Evolutionary conservation across 2,888 invertebrate species (phyloP).

Genomic region (Tetheella fluctuosa): DNA sequence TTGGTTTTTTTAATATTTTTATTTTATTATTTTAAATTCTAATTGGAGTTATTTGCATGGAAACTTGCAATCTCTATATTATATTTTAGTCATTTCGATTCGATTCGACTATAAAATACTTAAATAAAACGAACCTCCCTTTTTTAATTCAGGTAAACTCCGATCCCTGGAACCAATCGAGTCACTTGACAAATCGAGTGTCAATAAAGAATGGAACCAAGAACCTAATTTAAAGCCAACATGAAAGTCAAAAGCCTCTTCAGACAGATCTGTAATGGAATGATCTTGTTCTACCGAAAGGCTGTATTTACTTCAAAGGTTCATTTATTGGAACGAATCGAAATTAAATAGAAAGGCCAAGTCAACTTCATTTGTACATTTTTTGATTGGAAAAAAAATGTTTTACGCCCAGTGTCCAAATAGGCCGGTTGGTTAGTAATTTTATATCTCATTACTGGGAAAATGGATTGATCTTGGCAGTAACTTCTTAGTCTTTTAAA

Average conservation of each 20-base stretch:
- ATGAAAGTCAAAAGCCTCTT: conserved; percentile 1
- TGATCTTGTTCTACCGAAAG: background rate
- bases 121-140: background rate
- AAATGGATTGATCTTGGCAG: too few species aligned
- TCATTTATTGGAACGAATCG: background rate
- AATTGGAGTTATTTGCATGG: too few species aligned
- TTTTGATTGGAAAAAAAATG: background rate
- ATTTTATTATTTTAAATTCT: too few species aligned
- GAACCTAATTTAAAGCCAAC: background rate
- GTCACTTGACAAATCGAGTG: background rate
- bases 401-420: too few species aligned
- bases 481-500: too few species aligned
- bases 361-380: background rate
- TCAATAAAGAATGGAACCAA: background rate
- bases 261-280: background rate
- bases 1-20: too few species aligned
- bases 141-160: background rate
- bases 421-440: too few species aligned
- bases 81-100: too few species aligned
- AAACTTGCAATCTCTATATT: too few species aligned
- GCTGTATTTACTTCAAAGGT: background rate
- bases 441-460: too few species aligned
- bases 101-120: too few species aligned
- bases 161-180: background rate
- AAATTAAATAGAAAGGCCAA: background rate